Evolutionary conservation across 2,797 vertebrate genomes (phyloP).

Genomic region (Ctenopoma multispine): DNA sequence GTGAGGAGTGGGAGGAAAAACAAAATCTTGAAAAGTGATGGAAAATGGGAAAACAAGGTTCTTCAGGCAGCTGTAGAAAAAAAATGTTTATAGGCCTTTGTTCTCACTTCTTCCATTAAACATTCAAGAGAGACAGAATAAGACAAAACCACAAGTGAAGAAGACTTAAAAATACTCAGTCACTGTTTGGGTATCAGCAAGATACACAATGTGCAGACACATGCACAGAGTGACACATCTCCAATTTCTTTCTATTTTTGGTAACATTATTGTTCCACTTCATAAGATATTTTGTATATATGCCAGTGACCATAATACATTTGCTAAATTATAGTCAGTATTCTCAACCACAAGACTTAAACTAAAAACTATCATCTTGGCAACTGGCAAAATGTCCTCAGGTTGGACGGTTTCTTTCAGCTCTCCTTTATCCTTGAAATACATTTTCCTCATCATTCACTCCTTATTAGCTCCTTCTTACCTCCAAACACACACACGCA

Average conservation of each 20-base stretch:
- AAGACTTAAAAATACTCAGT: conserved; percentile 29
- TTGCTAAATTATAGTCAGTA: background rate
- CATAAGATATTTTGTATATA: conserved; percentile 1
- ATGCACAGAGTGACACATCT: background rate
- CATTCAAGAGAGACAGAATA: conserved; percentile 44
- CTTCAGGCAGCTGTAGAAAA: conserved; percentile 37
- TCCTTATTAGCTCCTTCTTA: background rate
- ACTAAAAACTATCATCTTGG: conserved; percentile 4
- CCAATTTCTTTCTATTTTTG: conserved; percentile 15
- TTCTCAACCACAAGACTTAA: background rate
- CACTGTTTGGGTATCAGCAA: conserved; percentile 18
- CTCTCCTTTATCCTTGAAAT: conserved; percentile 12
- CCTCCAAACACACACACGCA: background rate
- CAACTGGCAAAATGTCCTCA: conserved; percentile 17
- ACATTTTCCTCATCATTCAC: conserved; percentile 10
- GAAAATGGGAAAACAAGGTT: conserved; percentile 37
- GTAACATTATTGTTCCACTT: background rate
- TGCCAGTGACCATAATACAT: background rate
- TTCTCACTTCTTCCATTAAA: conserved; percentile 55
- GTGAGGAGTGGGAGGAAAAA: conserved; percentile 35
- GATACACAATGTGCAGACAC: conserved; percentile 11
- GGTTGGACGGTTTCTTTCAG: conserved; percentile 17
- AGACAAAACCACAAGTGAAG: conserved; percentile 47
- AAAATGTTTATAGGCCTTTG: conserved; percentile 28
- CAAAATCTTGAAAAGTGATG: conserved; percentile 21